A percentile compares a stretch with the other conserved stretches of the same genome.
These are phyloP conservation scores for Caradrina clavipalpis DNA, from an alignment of 2,888 invertebrate genomes.

Conservation along the genomic window DNA sequence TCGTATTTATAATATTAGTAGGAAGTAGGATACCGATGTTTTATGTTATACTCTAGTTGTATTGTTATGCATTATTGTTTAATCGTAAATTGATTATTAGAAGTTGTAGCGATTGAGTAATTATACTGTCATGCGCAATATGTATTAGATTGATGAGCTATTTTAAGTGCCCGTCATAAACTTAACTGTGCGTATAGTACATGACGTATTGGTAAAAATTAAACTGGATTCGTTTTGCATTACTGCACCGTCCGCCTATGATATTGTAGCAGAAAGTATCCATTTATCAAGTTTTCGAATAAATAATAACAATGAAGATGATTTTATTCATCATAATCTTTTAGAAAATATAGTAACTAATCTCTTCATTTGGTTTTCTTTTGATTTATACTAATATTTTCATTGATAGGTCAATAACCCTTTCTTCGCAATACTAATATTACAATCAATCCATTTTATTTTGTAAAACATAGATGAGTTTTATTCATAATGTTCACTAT, in stretches of 20 bases:
- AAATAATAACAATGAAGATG: background rate
- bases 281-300: slow-evolving; percentile 9
- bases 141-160: slow-evolving; percentile 42
- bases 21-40: too few species aligned
- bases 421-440: background rate
- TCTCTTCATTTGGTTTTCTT: background rate
- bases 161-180: slow-evolving; percentile 47
- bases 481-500: too few species aligned
- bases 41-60: slow-evolving; percentile 1
- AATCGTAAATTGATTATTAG: slow-evolving; percentile 44
- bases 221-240: slow-evolving; percentile 28
- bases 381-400: background rate
- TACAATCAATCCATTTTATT: background rate
- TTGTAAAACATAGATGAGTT: too few species aligned
- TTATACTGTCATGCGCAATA: slow-evolving; percentile 39
- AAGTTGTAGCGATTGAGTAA: slow-evolving; percentile 46
- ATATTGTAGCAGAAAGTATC: slow-evolving; percentile 8
- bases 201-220: slow-evolving; percentile 38
- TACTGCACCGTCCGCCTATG: slow-evolving; percentile 14
- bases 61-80: slow-evolving; percentile 48
- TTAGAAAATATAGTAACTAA: background rate
- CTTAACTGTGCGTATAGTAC: slow-evolving; percentile 22
- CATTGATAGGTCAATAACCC: background rate
- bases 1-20: too few species aligned
- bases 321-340: background rate